These are phyloP conservation scores for Archips crataeganus DNA, from an alignment of 2,888 invertebrate species.

Conservation along the genomic window DNA sequence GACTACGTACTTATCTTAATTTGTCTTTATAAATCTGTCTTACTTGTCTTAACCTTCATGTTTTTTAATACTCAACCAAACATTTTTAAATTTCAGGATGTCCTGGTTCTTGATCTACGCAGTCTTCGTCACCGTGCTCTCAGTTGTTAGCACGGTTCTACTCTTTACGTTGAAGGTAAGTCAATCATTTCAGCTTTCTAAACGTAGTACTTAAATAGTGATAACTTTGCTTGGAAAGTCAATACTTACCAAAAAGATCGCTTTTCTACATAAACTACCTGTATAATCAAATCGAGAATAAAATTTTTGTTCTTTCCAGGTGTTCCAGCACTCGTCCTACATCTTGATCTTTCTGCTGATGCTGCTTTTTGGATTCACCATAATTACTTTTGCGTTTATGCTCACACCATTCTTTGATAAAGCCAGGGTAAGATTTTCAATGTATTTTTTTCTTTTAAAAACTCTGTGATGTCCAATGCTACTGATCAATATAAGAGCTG, in stretches of 20 bases:
- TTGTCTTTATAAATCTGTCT: too few relatives aligned
- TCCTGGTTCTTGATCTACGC: conserved; percentile 94
- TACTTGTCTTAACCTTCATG: too few relatives aligned
- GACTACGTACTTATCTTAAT: too few relatives aligned
- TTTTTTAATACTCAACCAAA: too few relatives aligned
- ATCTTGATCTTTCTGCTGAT: conserved; percentile 92
- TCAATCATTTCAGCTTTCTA: background rate
- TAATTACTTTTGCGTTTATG: conserved; percentile 93
- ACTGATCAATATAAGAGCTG: too few relatives aligned
- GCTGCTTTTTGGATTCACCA: conserved; percentile 91
- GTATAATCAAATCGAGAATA: background rate
- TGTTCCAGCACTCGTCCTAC: conserved; percentile 92
- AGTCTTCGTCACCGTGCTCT: conserved; percentile 88
- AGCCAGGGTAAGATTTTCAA: conserved; percentile 87
- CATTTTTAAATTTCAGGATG: conserved; percentile 84
- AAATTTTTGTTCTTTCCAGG: conserved; percentile 73
- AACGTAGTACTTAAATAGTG: too few relatives aligned
- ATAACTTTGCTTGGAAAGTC: too few relatives aligned
- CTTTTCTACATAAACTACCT: background rate
- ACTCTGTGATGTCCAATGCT: too few relatives aligned
- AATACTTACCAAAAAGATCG: too few relatives aligned
- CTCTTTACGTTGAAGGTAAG: conserved; percentile 89
- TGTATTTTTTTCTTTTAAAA: conserved; percentile 40
- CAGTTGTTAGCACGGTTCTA: conserved; percentile 89
- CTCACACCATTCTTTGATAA: conserved; percentile 95